A percentile compares a stretch with the other conserved stretches of the same genome.
Evolutionary conservation across 2,888 invertebrate genomes (phyloP).

Genomic region (Agonopterix alstromeriana): DNA sequence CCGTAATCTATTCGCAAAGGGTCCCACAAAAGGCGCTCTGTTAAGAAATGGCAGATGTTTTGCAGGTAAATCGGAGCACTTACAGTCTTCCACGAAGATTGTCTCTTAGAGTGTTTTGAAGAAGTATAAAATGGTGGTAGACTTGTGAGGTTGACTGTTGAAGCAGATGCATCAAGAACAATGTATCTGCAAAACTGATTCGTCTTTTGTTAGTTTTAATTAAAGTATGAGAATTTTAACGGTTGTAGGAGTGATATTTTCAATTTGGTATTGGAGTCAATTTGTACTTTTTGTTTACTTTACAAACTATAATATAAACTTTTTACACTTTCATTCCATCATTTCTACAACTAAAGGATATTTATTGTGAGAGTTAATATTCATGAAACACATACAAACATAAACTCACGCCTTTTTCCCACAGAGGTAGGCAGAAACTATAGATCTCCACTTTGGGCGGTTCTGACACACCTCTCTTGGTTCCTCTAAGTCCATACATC

Average conservation of each 20-base stretch:
- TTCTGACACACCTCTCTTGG: no score
- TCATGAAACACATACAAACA: no score
- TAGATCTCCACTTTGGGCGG: no score
- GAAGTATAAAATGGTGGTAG: neutral
- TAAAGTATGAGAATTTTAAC: conserved; percentile 25
- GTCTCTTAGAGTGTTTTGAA: neutral
- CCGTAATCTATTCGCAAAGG: conserved; percentile 60
- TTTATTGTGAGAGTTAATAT: no score
- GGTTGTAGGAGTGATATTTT: neutral
- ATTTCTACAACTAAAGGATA: no score
- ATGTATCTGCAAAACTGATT: conserved; percentile 25
- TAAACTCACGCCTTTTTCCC: no score
- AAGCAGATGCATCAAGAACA: conserved; percentile 58
- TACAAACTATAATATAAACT: no score
- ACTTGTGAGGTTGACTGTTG: conserved; percentile 3
- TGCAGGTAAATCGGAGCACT: conserved; percentile 59
- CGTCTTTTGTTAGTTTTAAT: conserved; percentile 50
- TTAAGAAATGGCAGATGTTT: conserved; percentile 50
- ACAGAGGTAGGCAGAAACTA: no score
- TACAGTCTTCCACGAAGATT: neutral
- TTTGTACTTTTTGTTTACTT: no score
- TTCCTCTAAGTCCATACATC: no score
- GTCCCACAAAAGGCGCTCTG: conserved; percentile 26
- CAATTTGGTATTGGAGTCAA: neutral
- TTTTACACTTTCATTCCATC: no score